Conservation (phyloP, 2,797 vertebrate genomes). For the Hybognathus amarus region DNA sequence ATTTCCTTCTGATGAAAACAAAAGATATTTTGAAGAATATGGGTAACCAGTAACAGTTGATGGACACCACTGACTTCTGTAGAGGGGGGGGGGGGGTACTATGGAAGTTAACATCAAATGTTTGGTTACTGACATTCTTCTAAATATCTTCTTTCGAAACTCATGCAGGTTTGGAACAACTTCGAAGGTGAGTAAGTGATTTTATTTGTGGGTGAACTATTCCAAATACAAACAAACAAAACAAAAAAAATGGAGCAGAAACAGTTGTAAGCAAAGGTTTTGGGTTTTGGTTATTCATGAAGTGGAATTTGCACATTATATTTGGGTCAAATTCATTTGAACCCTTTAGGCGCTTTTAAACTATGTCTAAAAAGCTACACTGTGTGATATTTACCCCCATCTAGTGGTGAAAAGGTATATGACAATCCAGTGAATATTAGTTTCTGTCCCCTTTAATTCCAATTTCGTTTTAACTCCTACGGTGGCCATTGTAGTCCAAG, state of each 20-base stretch:
- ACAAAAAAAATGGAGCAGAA: background rate
- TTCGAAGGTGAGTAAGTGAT: background rate
- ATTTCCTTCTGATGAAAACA: background rate
- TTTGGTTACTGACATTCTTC: background rate
- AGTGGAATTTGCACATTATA: background rate
- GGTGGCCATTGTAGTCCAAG: no score
- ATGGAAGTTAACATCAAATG: background rate
- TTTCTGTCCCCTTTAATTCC: no score
- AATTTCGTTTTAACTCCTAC: no score
- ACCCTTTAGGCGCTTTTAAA: no score
- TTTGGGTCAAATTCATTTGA: background rate
- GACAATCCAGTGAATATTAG: no score
- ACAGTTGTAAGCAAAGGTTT: background rate
- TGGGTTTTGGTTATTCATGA: background rate
- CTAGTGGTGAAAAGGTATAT: no score
- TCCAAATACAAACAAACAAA: no score
- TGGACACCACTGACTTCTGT: no score
- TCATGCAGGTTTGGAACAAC: background rate
- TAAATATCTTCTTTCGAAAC: background rate
- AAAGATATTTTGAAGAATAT: background rate
- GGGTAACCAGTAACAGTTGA: no score
- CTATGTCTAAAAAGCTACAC: no score
- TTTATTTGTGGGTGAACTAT: background rate
- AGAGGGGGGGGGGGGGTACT: background rate
- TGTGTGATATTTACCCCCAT: no score